These are phyloP conservation scores for Lynx canadensis DNA, from an alignment of 2,113 vertebrate genomes.

Conservation along the genomic window DNA sequence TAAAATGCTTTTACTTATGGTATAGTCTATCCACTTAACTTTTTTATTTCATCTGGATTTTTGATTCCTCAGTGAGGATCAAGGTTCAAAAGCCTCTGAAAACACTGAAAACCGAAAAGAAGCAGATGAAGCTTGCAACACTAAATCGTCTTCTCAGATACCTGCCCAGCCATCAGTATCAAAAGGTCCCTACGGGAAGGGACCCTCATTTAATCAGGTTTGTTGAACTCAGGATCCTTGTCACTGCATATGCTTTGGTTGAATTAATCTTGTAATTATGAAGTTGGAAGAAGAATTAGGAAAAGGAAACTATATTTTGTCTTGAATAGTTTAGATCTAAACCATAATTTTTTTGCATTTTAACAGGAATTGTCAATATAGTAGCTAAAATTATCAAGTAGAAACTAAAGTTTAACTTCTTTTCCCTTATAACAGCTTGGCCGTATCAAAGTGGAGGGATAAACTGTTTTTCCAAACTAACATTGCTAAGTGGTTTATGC, in stretches of 20 bases:
- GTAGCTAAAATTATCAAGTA: neutral
- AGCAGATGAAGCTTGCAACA: constrained; percentile 86
- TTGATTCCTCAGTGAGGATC: constrained; percentile 86
- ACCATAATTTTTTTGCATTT: neutral
- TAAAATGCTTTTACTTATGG: neutral
- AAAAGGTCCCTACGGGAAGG: constrained; percentile 88
- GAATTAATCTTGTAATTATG: neutral
- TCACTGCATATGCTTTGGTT: neutral
- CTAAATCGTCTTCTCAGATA: constrained; percentile 86
- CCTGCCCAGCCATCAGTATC: constrained; percentile 83
- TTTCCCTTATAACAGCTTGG: neutral
- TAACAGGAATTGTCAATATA: neutral
- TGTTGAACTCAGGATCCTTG: constrained; percentile 40
- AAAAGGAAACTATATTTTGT: neutral
- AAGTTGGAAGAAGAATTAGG: neutral
- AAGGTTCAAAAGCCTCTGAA: constrained; percentile 87
- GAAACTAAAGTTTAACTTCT: neutral
- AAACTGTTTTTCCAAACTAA: neutral
- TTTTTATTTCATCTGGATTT: constrained; percentile 58
- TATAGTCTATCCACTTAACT: neutral
- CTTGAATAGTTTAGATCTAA: neutral
- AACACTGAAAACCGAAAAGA: constrained; percentile 89
- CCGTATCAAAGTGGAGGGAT: neutral
- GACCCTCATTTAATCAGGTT: constrained; percentile 92
- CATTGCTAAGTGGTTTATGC: neutral